Evolutionary conservation across 2,797 vertebrate species (phyloP).

Genomic region (Novumbra hubbsi): DNA sequence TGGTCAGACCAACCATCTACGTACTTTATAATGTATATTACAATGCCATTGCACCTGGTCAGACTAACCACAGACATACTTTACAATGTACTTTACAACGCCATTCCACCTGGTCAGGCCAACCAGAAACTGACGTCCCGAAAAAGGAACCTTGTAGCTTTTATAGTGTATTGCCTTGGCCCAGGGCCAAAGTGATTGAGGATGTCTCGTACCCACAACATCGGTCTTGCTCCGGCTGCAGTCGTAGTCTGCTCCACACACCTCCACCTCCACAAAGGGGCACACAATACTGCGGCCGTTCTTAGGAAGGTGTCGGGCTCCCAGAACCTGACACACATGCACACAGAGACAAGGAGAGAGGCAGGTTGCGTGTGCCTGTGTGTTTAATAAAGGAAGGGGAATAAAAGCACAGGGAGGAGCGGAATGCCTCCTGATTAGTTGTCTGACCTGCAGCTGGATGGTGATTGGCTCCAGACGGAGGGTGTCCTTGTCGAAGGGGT

Average conservation of each 20-base stretch:
- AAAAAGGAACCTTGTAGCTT: no score
- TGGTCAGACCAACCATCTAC: no score
- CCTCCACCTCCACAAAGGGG: slow-evolving; percentile 94
- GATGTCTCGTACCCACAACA: slow-evolving; percentile 82
- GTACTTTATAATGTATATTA: neutral
- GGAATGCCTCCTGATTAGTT: slow-evolving; percentile 2
- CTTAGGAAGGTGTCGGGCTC: slow-evolving; percentile 93
- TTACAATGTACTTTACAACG: neutral
- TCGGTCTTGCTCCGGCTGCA: slow-evolving; percentile 89
- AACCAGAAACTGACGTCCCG: neutral
- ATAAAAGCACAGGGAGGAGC: neutral
- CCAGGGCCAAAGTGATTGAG: no score
- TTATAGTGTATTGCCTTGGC: no score
- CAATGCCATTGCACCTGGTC: neutral
- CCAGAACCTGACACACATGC: slow-evolving; percentile 78
- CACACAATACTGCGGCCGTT: slow-evolving; percentile 95
- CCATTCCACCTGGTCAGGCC: neutral
- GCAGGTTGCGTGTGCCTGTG: neutral
- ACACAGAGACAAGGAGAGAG: neutral
- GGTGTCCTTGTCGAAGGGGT: slow-evolving; percentile 91
- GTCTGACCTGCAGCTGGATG: slow-evolving; percentile 85
- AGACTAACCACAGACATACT: neutral
- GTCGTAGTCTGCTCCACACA: slow-evolving; percentile 92
- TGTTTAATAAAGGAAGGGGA: neutral
- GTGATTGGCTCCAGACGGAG: slow-evolving; percentile 82